These are phyloP conservation scores for Botrylloides violaceus DNA, from an alignment of 23 tunicate species.

Conservation along the genomic window DNA sequence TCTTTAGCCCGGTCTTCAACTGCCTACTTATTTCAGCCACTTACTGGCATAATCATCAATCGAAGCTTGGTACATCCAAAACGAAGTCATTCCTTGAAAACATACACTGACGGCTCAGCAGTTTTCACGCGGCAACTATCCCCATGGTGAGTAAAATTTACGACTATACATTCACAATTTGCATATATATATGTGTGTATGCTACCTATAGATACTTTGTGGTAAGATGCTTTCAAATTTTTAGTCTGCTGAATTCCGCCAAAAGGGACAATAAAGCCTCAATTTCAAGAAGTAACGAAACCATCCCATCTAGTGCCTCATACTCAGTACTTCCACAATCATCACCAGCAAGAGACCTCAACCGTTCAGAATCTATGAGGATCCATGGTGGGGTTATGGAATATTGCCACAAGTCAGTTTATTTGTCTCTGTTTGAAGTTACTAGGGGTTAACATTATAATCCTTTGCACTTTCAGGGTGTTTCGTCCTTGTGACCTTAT, in stretches of 20 bases:
- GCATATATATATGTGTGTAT: no score
- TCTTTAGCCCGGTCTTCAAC: no score
- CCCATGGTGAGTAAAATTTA: no score
- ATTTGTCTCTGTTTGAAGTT: no score
- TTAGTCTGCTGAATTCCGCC: no score
- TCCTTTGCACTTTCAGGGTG: slow-evolving; percentile 50
- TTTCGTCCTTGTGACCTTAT: slow-evolving; percentile 90
- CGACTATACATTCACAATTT: no score
- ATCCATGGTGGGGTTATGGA: slow-evolving; percentile 21
- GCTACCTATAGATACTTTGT: no score
- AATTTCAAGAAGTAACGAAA: no score
- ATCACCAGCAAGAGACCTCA: slow-evolving; percentile 32
- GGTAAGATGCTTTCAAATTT: no score
- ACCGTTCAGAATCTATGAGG: slow-evolving; percentile 90
- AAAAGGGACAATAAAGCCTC: no score
- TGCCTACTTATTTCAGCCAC: slow-evolving; percentile 18
- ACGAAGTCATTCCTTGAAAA: slow-evolving; percentile 43
- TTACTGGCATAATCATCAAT: background rate
- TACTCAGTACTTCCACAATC: slow-evolving; percentile 7
- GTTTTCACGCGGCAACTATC: slow-evolving; percentile 40
- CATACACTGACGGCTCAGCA: slow-evolving; percentile 16
- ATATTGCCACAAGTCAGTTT: slow-evolving; percentile 33
- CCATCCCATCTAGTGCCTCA: background rate
- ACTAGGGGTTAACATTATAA: no score
- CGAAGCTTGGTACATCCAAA: slow-evolving; percentile 17